Conservation (phyloP, 2,113 vertebrate genomes). For the Tychaedon coryphoeus region DNA sequence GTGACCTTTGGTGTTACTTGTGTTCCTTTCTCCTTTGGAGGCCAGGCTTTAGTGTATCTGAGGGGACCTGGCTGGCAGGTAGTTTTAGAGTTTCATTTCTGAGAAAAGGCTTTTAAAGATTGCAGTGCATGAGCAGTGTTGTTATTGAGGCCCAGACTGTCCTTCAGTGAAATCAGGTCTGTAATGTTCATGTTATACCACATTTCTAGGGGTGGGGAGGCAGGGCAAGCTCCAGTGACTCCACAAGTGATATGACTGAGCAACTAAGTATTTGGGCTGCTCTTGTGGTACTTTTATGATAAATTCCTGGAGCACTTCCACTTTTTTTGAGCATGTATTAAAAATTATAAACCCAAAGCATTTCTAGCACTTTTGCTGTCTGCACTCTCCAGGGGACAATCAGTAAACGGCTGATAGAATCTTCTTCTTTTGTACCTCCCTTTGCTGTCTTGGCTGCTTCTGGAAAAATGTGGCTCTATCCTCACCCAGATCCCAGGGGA, state of each 20-base stretch:
- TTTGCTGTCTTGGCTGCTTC: not conserved
- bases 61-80: not conserved
- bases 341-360: not conserved
- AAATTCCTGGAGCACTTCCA: not conserved
- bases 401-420: not conserved
- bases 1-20: not conserved
- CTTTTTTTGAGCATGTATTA: not conserved
- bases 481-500: not conserved
- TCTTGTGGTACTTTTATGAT: not conserved
- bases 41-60: not conserved
- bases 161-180: not conserved
- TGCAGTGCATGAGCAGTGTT: not conserved
- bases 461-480: not conserved
- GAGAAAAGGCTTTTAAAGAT: not conserved
- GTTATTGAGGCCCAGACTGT: not conserved
- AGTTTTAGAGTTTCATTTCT: not conserved
- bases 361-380: not conserved
- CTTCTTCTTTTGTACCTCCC: not conserved
- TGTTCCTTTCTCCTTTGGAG: not conserved
- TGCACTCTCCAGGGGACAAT: not conserved
- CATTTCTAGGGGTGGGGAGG: not conserved
- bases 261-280: not conserved
- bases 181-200: not conserved
- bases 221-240: not conserved
- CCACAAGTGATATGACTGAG: not conserved